A percentile compares a stretch with the other conserved stretches of the same genome.
phyloP scores from a whole-genome alignment of 2,888 invertebrate genomes.

The Pterostichus niger region DNA sequence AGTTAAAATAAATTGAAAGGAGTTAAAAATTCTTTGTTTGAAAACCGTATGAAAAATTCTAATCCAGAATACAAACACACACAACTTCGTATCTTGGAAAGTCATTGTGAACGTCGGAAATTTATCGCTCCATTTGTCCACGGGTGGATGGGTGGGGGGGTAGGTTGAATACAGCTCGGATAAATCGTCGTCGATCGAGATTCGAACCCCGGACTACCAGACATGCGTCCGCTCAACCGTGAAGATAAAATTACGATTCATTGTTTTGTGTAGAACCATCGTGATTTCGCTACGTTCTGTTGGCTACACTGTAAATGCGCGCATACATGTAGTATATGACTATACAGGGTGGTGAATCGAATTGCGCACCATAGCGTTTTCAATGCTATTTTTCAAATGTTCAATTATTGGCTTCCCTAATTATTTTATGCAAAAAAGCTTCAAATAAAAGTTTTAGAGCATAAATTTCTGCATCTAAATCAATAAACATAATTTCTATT shows the following conservation, averaged over 20 bases:
- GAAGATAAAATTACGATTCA: conserved; percentile 59
- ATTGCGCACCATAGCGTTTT: no score
- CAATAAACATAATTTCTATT: no score
- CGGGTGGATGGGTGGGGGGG: neutral
- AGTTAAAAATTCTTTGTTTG: neutral
- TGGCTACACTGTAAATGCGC: neutral
- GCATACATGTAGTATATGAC: no score
- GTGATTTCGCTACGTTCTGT: neutral
- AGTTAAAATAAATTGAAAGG: no score
- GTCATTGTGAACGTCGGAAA: conserved; percentile 12
- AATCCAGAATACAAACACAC: conserved; percentile 29
- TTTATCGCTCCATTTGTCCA: conserved; percentile 54
- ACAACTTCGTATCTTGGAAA: conserved; percentile 31
- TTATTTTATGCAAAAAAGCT: no score
- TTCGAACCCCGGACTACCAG: conserved; percentile 49
- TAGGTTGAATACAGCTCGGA: conserved; percentile 17
- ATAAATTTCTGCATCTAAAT: no score
- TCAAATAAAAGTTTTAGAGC: no score
- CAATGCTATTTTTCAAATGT: no score
- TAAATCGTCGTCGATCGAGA: conserved; percentile 54
- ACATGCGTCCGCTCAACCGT: conserved; percentile 41
- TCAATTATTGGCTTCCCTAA: no score
- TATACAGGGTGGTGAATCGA: no score
- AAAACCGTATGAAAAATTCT: conserved; percentile 5
- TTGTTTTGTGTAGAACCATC: conserved; percentile 38